Evolutionary conservation across 2,888 invertebrate species (phyloP).

Genomic region (Glyphotaelius pellucidus): DNA sequence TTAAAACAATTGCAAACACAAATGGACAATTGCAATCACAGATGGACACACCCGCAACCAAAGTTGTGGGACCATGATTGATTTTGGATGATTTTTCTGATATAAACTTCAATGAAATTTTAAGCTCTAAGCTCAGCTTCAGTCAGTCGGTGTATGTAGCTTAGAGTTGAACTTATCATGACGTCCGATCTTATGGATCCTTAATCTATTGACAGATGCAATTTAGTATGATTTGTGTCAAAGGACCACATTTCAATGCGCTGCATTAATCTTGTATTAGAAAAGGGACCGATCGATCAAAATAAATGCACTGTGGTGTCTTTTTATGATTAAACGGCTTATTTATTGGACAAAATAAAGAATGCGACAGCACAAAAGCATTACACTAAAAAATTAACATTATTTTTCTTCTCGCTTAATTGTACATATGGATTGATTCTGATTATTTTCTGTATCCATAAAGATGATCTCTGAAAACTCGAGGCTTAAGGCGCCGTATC

Average conservation of each 20-base stretch:
- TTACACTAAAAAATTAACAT: not conserved
- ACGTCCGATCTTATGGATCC: not conserved
- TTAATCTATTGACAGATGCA: not conserved
- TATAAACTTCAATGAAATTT: too few relatives aligned
- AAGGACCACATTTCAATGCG: not conserved
- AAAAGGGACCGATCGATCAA: not conserved
- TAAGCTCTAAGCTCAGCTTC: not conserved
- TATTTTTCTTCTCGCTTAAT: not conserved
- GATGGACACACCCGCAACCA: too few relatives aligned
- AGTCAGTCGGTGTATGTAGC: not conserved
- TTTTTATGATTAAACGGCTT: not conserved
- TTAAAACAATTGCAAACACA: too few relatives aligned
- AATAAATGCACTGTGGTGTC: not conserved
- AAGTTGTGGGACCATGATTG: too few relatives aligned
- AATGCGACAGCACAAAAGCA: not conserved
- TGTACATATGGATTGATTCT: not conserved
- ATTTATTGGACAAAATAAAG: not conserved
- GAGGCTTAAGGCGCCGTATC: too few relatives aligned
- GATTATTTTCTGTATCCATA: too few relatives aligned
- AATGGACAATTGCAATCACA: too few relatives aligned
- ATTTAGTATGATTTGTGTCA: constrained; percentile 13
- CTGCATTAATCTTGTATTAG: not conserved
- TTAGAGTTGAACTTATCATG: not conserved
- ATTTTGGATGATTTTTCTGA: too few relatives aligned
- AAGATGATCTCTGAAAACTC: too few relatives aligned